Base-by-base conservation (phyloP, 2,797 vertebrate species). In the Polyboroides typus region DNA sequence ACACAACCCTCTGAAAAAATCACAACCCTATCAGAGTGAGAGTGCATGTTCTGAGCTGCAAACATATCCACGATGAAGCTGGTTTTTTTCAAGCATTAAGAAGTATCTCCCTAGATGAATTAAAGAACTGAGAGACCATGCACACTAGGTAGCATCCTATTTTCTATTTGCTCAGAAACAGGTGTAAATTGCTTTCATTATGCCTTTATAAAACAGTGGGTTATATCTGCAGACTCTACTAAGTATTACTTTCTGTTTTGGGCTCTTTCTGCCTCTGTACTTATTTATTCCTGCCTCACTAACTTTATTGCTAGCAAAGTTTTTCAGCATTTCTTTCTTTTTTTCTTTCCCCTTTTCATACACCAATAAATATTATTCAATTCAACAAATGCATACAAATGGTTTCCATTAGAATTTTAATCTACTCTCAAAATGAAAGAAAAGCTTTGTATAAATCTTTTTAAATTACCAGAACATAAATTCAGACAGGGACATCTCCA, bases 361-460 rank as follows among this genome's bases (percentile, higher is more conserved):
- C 40, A 82, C 94, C 93, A 97, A 98, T 98, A 98, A 98, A 98
- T 97, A 98, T 96, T 97, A 97, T 95, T 98, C 97, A 96, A 70
- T 97, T 97, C 98, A 96, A 98, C 96, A 98, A 98, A 98, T 93
- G 97, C 98, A 98, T 98, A 98, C 97, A 98, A 98, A 98, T 98
- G 70, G 96, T 89, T 98, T 98, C 97, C 96, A 97, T 98, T 98
- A 98, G 97, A 98, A 98, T 98, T 98, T 97, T 98, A 98, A 98
- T 98, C 98, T 98, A 96, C 96, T 97, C 95, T 97, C 97, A 96
- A 96, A 98, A 97, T 97, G 95, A 98, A 98, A 98, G 96, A 97
- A 98, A 98, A 98, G 96, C 96, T 98, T 97, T 97, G 87, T 98
- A 96, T 97, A 98, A 98, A 97, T 98, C 97, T 97, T 98, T 98